A percentile compares a stretch with the other conserved stretches of the same genome.
phyloP scores from a whole-genome alignment of 2,797 vertebrate species.

The Peromyscus nudipes region DNA sequence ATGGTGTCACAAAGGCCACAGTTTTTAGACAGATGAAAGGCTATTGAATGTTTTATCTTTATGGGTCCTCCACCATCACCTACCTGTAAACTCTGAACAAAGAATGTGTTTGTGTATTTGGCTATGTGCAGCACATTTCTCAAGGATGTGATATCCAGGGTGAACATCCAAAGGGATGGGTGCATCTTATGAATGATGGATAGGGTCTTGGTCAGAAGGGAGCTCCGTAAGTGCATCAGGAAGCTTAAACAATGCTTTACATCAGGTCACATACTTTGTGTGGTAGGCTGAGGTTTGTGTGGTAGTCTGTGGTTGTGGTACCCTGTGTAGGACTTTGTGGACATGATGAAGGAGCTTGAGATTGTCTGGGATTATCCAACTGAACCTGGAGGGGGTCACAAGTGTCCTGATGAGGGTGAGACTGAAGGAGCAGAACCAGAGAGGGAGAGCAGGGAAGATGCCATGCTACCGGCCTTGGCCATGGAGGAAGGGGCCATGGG shows the following conservation, averaged over 20 bases:
- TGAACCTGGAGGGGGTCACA: fast-evolving
- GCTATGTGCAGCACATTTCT: not conserved
- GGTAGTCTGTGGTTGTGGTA: not conserved
- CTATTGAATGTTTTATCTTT: not conserved
- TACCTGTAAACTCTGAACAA: not conserved
- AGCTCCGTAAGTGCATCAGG: not conserved
- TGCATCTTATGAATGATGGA: not conserved
- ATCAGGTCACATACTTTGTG: not conserved
- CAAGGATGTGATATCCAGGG: not conserved
- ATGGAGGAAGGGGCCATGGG: not conserved
- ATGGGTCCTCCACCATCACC: not conserved
- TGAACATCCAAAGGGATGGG: not conserved
- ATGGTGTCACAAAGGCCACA: not conserved
- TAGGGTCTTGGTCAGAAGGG: not conserved
- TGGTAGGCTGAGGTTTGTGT: not conserved
- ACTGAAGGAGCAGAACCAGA: not conserved
- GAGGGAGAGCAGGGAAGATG: not conserved
- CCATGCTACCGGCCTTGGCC: fast-evolving
- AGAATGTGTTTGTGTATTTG: not conserved
- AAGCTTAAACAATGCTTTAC: not conserved
- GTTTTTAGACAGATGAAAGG: not conserved
- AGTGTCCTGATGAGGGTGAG: not conserved
- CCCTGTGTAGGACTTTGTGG: not conserved
- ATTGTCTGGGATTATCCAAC: not conserved
- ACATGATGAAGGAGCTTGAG: not conserved